Conservation (phyloP, 2,888 invertebrate species). For the Drosophila birchii region DNA sequence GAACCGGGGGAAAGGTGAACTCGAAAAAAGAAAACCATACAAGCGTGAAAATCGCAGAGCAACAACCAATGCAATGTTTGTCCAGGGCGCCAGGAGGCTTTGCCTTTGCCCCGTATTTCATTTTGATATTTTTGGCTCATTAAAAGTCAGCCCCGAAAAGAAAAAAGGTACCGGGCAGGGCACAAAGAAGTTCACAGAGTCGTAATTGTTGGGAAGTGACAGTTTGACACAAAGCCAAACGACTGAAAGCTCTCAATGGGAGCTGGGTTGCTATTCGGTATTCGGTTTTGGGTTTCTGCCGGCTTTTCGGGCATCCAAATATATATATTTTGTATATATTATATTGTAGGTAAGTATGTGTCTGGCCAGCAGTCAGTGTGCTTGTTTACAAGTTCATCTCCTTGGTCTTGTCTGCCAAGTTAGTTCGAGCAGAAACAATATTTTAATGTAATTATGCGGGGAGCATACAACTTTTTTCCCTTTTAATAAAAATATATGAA, state of each 20-base stretch:
- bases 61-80: conserved; percentile 45
- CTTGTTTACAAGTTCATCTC: conserved; percentile 30
- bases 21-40: conserved; percentile 39
- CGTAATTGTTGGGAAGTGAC: conserved; percentile 45
- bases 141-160: conserved; percentile 20
- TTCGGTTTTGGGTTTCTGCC: conserved; percentile 3
- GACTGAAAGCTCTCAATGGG: conserved; percentile 35
- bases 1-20: neutral
- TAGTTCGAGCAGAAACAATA: conserved; percentile 37
- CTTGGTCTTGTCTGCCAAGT: conserved; percentile 21
- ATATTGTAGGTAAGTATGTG: neutral
- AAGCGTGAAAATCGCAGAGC: conserved; percentile 69
- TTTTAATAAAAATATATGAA: neutral
- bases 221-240: conserved; percentile 37
- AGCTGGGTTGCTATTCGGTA: conserved; percentile 2
- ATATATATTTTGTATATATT: neutral
- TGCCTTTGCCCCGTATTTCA: conserved; percentile 10
- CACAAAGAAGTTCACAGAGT: conserved; percentile 26
- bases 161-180: conserved; percentile 35
- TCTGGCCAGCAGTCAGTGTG: neutral
- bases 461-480: neutral
- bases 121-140: conserved; percentile 44
- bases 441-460: conserved; percentile 33
- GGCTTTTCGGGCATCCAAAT: neutral
- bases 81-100: conserved; percentile 7